Base-by-base conservation (phyloP, 2,797 vertebrate genomes). In the Pristis pectinata region DNA sequence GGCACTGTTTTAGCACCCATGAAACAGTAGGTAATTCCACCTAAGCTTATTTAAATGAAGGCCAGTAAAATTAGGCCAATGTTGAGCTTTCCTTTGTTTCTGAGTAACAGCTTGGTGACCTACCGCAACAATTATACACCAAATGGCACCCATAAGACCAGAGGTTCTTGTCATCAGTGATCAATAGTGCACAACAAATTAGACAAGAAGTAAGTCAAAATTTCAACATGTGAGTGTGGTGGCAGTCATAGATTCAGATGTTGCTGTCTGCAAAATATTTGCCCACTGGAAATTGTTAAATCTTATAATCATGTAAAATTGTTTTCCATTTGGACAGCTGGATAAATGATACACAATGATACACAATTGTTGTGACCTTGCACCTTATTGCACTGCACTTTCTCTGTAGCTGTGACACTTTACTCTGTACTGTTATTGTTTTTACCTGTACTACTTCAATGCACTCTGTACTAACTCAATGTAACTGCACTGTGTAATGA, bases 161-260 rank as follows among this genome's bases (percentile, higher is more conserved):
- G 44, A 74, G 67, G 41, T 49, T 37, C 67, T 93, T 93, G 91
- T 74, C 67, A 74, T 53, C 91, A 93, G 91, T 72, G 64, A 93
- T 93, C 64, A 93, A 72, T 41, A 49, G 41, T 44, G 44, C 67
- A 93, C 67, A 93, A 93, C 61, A 93, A 93, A 74, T 93, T 72
- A 49, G 41, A 49, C 10, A 74, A 93, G 91, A 30, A 72, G 67
- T 15, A 27, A 72, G 44, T 44, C 64, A 70, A 41, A 44, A 41
- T 70, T 89, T 70, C 64, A 49, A 30, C 53, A 72, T n/a, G 91
- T 93, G 67, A 64, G 24, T 72, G 91, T 74, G 91, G 37, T 19
- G 22, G 41, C 27, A 70, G 41, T 49, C 41, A 64, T 15, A n/a
- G 5, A 34, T 17, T 89, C 19, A 70, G 49, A 49, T 93, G 67